Conservation (phyloP, 2,888 invertebrate species). For the Diarsia mendica region DNA sequence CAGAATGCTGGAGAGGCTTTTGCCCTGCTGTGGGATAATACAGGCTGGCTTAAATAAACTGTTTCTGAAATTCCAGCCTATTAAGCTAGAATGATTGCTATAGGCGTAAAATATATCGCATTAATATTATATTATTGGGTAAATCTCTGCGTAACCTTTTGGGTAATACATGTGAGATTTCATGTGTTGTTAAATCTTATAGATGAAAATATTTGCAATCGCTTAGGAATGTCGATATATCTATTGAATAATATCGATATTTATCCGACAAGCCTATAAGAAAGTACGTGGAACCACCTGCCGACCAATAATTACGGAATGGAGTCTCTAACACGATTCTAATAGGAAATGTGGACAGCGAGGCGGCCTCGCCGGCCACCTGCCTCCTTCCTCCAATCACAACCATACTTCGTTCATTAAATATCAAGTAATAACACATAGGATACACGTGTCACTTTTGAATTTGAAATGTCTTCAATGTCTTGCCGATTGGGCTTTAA, state of each 20-base stretch:
- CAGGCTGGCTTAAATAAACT: background rate
- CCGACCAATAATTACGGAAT: slow-evolving; percentile 85
- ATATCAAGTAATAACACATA: slow-evolving; percentile 61
- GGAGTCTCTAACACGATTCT: slow-evolving; percentile 83
- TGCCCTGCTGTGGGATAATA: background rate
- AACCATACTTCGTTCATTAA: slow-evolving; percentile 62
- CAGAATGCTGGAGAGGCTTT: too few relatives aligned
- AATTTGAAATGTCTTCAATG: slow-evolving; percentile 54
- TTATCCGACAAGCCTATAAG: slow-evolving; percentile 66
- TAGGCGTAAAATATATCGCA: background rate
- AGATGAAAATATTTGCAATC: background rate
- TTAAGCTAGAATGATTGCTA: background rate
- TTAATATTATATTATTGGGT: background rate
- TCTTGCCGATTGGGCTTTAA: slow-evolving; percentile 28
- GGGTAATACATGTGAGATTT: background rate
- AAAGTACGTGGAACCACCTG: slow-evolving; percentile 84
- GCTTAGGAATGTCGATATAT: background rate
- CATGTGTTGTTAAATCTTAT: background rate
- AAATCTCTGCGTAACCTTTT: background rate
- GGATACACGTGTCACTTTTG: slow-evolving; percentile 60
- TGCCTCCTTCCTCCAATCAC: slow-evolving; percentile 73
- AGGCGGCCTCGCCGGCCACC: slow-evolving; percentile 77
- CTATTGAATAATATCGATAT: background rate
- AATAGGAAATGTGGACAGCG: slow-evolving; percentile 84
- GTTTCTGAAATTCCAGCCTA: background rate